phyloP scores from a whole-genome alignment of 1,140 invertebrate species.

The Drosophila murphyi region DNA sequence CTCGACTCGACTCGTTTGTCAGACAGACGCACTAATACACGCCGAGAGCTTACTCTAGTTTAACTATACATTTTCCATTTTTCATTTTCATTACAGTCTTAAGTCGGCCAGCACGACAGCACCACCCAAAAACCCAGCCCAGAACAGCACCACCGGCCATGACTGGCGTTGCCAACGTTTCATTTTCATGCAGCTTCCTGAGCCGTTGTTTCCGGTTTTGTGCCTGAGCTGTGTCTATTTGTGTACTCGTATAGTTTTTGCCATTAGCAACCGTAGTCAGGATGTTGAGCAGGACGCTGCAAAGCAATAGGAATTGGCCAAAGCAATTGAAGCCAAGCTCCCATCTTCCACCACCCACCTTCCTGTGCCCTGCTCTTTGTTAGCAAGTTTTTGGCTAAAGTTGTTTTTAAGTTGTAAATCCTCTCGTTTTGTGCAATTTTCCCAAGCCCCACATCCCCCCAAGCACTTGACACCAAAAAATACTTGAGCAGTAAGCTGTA shows the following conservation, averaged over 20 bases:
- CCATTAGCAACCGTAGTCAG: constrained; percentile 62
- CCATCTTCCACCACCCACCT: constrained; percentile 11
- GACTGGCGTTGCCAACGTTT: constrained; percentile 55
- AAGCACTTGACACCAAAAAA: constrained; percentile 4
- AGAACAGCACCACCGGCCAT: background rate
- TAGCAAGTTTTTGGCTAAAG: constrained; percentile 77
- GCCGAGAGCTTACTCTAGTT: constrained; percentile 57
- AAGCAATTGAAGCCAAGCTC: constrained; percentile 49
- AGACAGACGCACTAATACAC: constrained; percentile 30
- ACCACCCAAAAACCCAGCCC: background rate
- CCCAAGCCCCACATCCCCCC: background rate
- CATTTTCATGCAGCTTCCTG: constrained; percentile 82
- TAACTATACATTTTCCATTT: constrained; percentile 77
- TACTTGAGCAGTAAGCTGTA: background rate
- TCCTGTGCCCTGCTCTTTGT: constrained; percentile 49
- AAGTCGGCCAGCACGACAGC: constrained; percentile 40
- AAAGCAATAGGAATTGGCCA: constrained; percentile 34
- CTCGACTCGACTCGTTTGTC: background rate
- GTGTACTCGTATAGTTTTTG: constrained; percentile 63
- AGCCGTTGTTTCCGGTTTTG: constrained; percentile 75
- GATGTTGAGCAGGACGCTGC: background rate
- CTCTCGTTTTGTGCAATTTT: constrained; percentile 69
- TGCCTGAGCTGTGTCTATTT: constrained; percentile 68
- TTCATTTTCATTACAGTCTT: constrained; percentile 78
- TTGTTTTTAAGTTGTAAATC: constrained; percentile 83